phyloP scores from a whole-genome alignment of 2,888 invertebrate species.

The Andrena hattorfiana region DNA sequence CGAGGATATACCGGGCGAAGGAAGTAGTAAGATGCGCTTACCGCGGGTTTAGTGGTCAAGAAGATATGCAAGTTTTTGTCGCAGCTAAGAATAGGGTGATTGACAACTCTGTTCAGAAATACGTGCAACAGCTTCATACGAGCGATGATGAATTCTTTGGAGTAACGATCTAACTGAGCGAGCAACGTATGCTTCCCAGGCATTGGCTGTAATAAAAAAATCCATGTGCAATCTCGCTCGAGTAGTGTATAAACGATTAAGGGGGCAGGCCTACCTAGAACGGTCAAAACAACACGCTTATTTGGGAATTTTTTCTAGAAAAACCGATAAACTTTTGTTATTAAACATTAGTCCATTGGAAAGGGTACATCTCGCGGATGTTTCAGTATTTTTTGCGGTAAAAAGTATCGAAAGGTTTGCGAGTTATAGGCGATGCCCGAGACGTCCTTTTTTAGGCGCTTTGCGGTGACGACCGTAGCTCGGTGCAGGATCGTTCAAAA shows the following conservation, averaged over 20 bases:
- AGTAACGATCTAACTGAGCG: conserved; percentile 89
- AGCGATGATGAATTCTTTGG: conserved; percentile 89
- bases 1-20: background rate
- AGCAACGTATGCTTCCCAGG: conserved; percentile 90
- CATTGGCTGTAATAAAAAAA: conserved; percentile 86
- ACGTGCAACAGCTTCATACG: conserved; percentile 89
- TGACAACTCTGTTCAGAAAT: conserved; percentile 88
- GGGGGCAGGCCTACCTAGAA: no score
- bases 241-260: background rate
- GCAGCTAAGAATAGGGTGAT: conserved; percentile 90
- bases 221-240: conserved; percentile 5
- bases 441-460: no score
- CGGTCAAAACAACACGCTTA: no score
- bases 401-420: no score
- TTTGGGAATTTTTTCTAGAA: no score
- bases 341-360: no score
- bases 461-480: no score
- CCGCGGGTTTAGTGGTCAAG: conserved; percentile 88
- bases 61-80: conserved; percentile 89
- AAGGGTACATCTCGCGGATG: no score
- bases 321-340: no score
- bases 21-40: conserved; percentile 79
- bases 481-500: no score
- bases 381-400: no score
- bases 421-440: no score